Conservation (phyloP, 2,888 invertebrate genomes). For the Drosophila formosana region DNA sequence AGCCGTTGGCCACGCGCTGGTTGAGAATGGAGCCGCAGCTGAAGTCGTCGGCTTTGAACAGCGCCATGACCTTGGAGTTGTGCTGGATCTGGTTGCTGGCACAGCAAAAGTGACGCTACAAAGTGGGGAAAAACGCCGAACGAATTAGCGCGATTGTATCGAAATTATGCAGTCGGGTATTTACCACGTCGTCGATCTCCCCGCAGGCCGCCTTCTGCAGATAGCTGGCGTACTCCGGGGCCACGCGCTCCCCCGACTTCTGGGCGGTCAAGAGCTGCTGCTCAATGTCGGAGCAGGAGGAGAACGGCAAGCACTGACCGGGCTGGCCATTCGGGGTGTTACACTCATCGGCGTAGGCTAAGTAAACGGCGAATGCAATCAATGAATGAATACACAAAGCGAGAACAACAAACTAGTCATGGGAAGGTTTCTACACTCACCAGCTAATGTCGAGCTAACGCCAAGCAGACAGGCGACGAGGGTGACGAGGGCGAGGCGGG, state of each 20-base stretch:
- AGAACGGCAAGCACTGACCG: slow-evolving; percentile 73
- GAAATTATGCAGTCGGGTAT: not conserved
- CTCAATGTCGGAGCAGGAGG: slow-evolving; percentile 69
- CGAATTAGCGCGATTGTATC: not conserved
- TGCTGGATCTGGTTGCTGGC: slow-evolving; percentile 63
- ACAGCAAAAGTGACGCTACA: slow-evolving; percentile 76
- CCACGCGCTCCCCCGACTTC: slow-evolving; percentile 21
- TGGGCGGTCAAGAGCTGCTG: slow-evolving; percentile 41
- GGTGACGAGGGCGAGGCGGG: slow-evolving; percentile 13
- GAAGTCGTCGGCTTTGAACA: slow-evolving; percentile 49
- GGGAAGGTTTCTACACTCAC: slow-evolving; percentile 51
- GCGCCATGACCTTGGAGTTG: slow-evolving; percentile 64
- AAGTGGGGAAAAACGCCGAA: not conserved
- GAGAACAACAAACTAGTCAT: slow-evolving; percentile 29
- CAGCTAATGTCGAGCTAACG: slow-evolving; percentile 49
- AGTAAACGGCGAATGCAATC: slow-evolving; percentile 30
- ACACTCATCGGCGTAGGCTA: slow-evolving; percentile 73
- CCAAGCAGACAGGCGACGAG: slow-evolving; percentile 35
- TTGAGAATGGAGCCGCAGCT: slow-evolving; percentile 60
- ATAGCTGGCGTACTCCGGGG: slow-evolving; percentile 46
- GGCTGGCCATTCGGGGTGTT: slow-evolving; percentile 54
- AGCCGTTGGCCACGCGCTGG: slow-evolving; percentile 67
- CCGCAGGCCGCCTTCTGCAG: slow-evolving; percentile 62
- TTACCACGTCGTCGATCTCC: slow-evolving; percentile 57
- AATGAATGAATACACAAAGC: slow-evolving; percentile 42